phyloP scores from a whole-genome alignment of 2,113 vertebrate species.

The Leptodactylus fuscus region DNA sequence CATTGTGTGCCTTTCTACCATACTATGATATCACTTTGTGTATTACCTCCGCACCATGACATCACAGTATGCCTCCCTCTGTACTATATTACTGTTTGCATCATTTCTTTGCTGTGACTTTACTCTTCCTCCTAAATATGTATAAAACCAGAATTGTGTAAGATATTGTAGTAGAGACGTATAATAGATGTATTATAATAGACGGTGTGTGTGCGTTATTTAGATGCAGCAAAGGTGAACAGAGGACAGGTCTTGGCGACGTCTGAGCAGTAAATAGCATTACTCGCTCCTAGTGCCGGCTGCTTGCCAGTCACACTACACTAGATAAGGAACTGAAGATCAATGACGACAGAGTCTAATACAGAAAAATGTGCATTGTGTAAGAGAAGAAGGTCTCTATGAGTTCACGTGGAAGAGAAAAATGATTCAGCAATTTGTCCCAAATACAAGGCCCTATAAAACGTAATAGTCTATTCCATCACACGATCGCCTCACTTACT shows the following conservation, averaged over 20 bases:
- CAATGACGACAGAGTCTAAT: slow-evolving; percentile 27
- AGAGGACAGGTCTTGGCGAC: not conserved
- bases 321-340: slow-evolving; percentile 24
- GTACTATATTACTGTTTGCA: no score
- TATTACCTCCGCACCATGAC: no score
- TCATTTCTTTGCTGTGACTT: no score
- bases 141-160: no score
- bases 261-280: slow-evolving; percentile 32
- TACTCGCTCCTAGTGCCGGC: not conserved
- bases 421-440: slow-evolving; percentile 39
- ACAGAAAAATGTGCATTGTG: slow-evolving; percentile 17
- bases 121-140: no score
- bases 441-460: slow-evolving; percentile 37
- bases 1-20: no score
- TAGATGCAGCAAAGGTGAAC: slow-evolving; percentile 24
- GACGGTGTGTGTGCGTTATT: not conserved
- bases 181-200: not conserved
- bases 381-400: slow-evolving; percentile 33
- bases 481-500: not conserved
- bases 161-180: not conserved
- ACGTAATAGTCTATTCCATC: slow-evolving; percentile 43
- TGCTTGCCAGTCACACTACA: slow-evolving; percentile 29
- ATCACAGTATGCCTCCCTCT: no score
- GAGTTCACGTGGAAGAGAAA: slow-evolving; percentile 40
- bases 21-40: no score